A percentile compares a stretch with the other conserved stretches of the same genome.
Evolutionary conservation across 2,113 vertebrate genomes (phyloP).

Genomic region (Antechinus flavipes): DNA sequence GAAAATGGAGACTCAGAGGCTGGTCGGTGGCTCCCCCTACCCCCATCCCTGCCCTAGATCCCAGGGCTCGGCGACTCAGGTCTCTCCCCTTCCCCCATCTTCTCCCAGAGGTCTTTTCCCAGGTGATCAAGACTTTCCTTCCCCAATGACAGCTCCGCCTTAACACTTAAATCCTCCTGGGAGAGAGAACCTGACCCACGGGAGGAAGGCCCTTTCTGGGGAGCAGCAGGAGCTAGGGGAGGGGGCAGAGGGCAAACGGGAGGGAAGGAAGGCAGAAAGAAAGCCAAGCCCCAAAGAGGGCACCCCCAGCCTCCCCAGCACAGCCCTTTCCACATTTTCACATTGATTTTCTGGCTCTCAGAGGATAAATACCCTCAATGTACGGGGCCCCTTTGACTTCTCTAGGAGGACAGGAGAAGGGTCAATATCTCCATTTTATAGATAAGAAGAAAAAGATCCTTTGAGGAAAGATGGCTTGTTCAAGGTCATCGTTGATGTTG

Average conservation of each 20-base stretch:
- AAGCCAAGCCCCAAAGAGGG: not conserved
- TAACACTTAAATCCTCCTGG: not conserved
- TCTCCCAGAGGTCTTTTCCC: not conserved
- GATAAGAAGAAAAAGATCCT: not conserved
- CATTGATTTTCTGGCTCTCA: not conserved
- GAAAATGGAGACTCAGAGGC: not conserved
- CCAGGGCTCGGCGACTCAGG: not conserved
- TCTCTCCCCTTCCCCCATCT: not conserved
- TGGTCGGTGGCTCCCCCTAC: not conserved
- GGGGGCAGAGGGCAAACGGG: not conserved
- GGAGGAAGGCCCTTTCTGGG: not conserved
- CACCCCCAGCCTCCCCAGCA: not conserved
- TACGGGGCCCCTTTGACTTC: not conserved
- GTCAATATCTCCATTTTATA: not conserved
- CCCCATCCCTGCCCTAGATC: not conserved
- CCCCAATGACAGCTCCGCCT: not conserved
- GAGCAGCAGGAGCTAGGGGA: not conserved
- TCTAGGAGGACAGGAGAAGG: not conserved
- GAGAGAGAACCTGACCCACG: not conserved
- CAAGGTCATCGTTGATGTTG: not conserved
- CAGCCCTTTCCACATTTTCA: not conserved
- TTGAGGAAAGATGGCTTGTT: not conserved
- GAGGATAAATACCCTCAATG: not conserved
- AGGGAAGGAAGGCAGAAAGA: not conserved
- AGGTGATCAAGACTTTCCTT: slow-evolving; percentile 2